Evolutionary conservation across 2,797 vertebrate genomes (phyloP).

Genomic region (Ficedula albicollis): DNA sequence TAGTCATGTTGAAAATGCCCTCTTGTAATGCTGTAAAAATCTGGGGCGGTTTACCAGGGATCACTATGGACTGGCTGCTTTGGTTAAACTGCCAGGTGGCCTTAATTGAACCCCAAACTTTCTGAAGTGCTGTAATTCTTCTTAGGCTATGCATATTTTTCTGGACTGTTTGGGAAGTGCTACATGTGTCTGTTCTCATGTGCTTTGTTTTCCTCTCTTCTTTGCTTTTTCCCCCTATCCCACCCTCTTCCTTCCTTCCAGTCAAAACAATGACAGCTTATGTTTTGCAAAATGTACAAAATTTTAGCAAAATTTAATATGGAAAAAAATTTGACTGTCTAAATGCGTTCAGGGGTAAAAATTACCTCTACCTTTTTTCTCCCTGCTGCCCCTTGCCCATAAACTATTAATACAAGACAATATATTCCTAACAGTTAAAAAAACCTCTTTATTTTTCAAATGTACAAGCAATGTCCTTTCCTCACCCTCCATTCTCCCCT

Average conservation of each 20-base stretch:
- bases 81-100: not conserved
- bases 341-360: not conserved
- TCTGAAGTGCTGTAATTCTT: not conserved
- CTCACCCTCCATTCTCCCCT: not conserved
- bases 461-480: not conserved
- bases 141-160: not conserved
- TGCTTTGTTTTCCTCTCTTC: not conserved
- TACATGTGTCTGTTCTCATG: not conserved
- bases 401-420: not conserved
- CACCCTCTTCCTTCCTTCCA: not conserved
- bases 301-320: not conserved
- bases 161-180: not conserved
- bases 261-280: not conserved
- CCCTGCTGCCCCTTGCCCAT: fast-evolving
- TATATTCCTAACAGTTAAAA: not conserved
- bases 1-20: not conserved
- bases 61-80: not conserved
- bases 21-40: not conserved
- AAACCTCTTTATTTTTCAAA: not conserved
- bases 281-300: not conserved
- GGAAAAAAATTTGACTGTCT: not conserved
- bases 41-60: not conserved
- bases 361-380: not conserved
- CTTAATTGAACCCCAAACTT: not conserved
- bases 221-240: not conserved